Percentiles rank a stretch among this genome's conserved stretches.
Evolutionary conservation across 2,888 invertebrate species (phyloP).

Genomic region (Melipona beecheii): DNA sequence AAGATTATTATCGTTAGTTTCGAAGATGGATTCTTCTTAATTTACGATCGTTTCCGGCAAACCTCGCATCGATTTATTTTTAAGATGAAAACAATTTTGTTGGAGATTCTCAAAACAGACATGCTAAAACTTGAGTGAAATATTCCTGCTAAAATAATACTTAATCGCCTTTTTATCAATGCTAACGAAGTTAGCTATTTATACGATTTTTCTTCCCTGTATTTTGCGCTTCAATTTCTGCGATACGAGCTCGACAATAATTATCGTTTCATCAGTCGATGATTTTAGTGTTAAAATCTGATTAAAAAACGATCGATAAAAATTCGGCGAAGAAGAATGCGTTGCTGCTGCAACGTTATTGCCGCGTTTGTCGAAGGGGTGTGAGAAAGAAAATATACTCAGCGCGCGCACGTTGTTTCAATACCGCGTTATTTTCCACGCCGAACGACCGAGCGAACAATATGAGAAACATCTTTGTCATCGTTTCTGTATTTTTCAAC

Average conservation of each 20-base stretch:
- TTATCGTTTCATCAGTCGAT: no score
- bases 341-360: not conserved
- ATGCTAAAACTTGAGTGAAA: no score
- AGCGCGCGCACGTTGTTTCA: not conserved
- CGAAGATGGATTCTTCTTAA: not conserved
- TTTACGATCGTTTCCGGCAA: not conserved
- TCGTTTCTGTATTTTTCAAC: not conserved
- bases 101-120: not conserved
- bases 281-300: no score
- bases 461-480: constrained; percentile 16
- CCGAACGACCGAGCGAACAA: constrained; percentile 23
- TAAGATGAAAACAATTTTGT: not conserved
- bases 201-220: no score
- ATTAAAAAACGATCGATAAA: not conserved
- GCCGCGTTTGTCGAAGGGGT: not conserved
- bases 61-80: not conserved
- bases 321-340: not conserved
- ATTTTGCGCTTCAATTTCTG: no score
- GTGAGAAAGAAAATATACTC: not conserved
- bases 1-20: not conserved
- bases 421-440: constrained; percentile 1
- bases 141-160: no score
- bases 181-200: no score
- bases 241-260: no score
- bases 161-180: no score